Evolutionary conservation across 2,888 invertebrate species (phyloP), one percentile per base, ranked within the genome.

Genomic region (Unio delphinus): DNA sequence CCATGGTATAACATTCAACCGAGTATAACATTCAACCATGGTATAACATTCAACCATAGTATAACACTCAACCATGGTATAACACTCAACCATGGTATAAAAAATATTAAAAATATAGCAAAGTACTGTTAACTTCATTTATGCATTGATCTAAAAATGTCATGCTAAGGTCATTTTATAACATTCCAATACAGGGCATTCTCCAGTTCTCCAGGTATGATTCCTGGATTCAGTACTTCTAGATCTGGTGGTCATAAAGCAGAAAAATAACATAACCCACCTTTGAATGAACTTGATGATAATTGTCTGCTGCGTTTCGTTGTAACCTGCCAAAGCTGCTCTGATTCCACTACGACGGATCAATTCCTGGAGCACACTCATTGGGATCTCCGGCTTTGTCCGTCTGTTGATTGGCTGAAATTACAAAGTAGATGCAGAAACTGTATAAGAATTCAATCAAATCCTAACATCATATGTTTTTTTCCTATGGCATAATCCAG

Each of bases 321-420:
- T 92, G 70, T 95, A 92, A 3, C 94, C 94, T 61, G 93, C 92
- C 61, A 98, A 90, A 0, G 97, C 96, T 74, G 93, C 92, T 83
- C 92, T 91, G 28, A 99, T 90, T 0, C 94, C 95, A 87, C 94
- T 93, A 68, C 97, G 92, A 84, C 95, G 79, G n/a, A 95, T 94
- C 74, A 98, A 91, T 90, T 98, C 98, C 88, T 95, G 95, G 84
- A 98, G 92, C 8, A 97, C 91, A 65, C 94, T 93, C 55, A 96
- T 93, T 2, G 95, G 94, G 45, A 94, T 92, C 81, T 96, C 94
- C 0, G 98, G 97, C 18, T 67, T 67, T 5, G n/a, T 62, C 55
- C 61, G 64, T 23, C 79, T 58, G 3, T 80, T 59, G 23, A 61
- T 63, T 20, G 67, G 55, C 81, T 83, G 72, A 17, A 64, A 63